Conservation (phyloP, 2,113 vertebrate genomes). For the Phrynosoma platyrhinos region DNA sequence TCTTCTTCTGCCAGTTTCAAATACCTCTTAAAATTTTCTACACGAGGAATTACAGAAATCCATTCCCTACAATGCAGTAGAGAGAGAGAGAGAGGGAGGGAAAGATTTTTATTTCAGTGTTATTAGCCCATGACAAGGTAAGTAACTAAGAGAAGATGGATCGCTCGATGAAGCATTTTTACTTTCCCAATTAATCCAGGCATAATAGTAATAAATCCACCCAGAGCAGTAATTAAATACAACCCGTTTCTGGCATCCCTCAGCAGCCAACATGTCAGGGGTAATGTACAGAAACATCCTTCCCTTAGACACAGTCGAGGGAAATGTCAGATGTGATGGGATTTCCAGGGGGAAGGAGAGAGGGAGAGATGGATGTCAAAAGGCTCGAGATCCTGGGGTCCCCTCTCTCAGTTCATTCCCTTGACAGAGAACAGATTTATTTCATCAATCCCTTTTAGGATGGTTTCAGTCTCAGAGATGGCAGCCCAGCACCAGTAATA, state of each 20-base stretch:
- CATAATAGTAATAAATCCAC: constrained; percentile 68
- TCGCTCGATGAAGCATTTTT: constrained; percentile 64
- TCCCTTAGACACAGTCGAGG: constrained; percentile 42
- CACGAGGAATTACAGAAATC: constrained; percentile 54
- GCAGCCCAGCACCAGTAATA: constrained; percentile 48
- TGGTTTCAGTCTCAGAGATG: constrained; percentile 20
- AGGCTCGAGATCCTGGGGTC: background rate
- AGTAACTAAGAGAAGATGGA: constrained; percentile 65
- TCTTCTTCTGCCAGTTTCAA: constrained; percentile 24
- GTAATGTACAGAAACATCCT: constrained; percentile 61
- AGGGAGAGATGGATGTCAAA: constrained; percentile 34
- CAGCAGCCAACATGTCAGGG: constrained; percentile 32
- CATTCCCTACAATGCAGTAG: constrained; percentile 58
- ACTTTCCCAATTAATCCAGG: constrained; percentile 73
- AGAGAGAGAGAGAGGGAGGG: background rate
- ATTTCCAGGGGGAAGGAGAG: constrained; percentile 36
- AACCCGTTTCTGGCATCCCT: constrained; percentile 48
- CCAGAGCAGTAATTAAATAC: constrained; percentile 61
- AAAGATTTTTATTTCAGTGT: constrained; percentile 60
- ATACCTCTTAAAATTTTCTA: constrained; percentile 60
- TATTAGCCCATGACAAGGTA: constrained; percentile 69
- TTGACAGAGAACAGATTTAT: constrained; percentile 33
- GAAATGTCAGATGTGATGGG: constrained; percentile 33
- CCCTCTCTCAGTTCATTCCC: background rate
- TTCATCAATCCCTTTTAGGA: constrained; percentile 58